These are phyloP conservation scores for Cydia strobilella DNA, from an alignment of 1,140 invertebrate genomes.

Conservation along the genomic window DNA sequence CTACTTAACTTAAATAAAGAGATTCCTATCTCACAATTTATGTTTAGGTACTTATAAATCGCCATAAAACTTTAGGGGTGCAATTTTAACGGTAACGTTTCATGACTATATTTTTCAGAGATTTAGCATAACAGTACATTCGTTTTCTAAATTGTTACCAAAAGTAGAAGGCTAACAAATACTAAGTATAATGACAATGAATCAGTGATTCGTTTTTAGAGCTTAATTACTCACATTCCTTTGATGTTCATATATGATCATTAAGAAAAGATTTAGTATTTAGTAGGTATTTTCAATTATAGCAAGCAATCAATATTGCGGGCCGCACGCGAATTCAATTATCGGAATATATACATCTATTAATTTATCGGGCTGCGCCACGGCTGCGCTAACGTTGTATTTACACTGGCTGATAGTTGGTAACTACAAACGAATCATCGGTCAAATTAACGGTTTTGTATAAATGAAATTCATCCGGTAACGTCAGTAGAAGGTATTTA, in stretches of 20 bases:
- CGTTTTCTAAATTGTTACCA: too few relatives aligned
- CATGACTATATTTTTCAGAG: too few relatives aligned
- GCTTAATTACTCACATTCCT: neutral
- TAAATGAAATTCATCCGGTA: neutral
- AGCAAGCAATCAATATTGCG: neutral
- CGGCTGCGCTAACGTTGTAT: slow-evolving; percentile 8
- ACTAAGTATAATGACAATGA: too few relatives aligned
- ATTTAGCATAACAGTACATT: too few relatives aligned
- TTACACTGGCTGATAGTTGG: neutral
- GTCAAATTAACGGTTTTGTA: neutral
- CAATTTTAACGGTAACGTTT: too few relatives aligned
- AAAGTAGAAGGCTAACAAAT: too few relatives aligned
- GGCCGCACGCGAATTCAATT: slow-evolving; percentile 23
- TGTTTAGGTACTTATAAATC: too few relatives aligned
- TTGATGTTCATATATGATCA: slow-evolving; percentile 18
- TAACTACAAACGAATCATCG: neutral
- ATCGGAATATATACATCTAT: slow-evolving; percentile 6
- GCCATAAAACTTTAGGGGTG: too few relatives aligned
- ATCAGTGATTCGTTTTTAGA: neutral
- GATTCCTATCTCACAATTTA: too few relatives aligned
- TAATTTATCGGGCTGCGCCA: slow-evolving; percentile 14
- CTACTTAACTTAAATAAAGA: neutral
- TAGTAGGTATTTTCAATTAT: slow-evolving; percentile 4
- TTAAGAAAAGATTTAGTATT: slow-evolving; percentile 12
- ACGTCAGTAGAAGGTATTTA: neutral